phyloP scores from a whole-genome alignment of 2,888 invertebrate genomes.

The Agrilus cyanescens region DNA sequence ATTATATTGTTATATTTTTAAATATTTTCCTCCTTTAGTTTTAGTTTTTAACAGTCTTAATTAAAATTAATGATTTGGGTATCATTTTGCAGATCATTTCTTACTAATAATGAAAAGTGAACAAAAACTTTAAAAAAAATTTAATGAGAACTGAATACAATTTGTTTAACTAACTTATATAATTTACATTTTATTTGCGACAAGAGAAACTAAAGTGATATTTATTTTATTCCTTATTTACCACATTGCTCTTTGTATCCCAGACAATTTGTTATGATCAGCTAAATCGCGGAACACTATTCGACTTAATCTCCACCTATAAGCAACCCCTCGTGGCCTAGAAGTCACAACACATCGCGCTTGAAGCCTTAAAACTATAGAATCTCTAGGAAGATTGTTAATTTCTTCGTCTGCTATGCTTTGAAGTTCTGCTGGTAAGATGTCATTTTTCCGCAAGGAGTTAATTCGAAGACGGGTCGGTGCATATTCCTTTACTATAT shows the following conservation, averaged over 20 bases:
- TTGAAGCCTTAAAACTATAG: conserved; percentile 50
- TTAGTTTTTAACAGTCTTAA: too few relatives aligned
- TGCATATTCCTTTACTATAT: conserved; percentile 60
- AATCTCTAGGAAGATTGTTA: conserved; percentile 61
- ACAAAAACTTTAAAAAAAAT: too few relatives aligned
- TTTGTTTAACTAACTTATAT: too few relatives aligned
- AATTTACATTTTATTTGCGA: too few relatives aligned
- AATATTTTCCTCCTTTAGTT: too few relatives aligned
- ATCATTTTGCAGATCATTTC: too few relatives aligned
- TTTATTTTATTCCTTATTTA: conserved; percentile 27
- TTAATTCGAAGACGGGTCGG: conserved; percentile 69
- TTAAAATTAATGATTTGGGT: too few relatives aligned
- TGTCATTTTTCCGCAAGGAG: conserved; percentile 70
- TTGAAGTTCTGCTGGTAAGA: conserved; percentile 71
- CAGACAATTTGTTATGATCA: conserved; percentile 86
- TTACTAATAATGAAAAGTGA: too few relatives aligned
- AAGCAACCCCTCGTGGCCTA: conserved; percentile 67
- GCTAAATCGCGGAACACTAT: conserved; percentile 84
- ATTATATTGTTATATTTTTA: too few relatives aligned
- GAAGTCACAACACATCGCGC: conserved; percentile 84
- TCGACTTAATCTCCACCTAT: conserved; percentile 77
- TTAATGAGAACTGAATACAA: too few relatives aligned
- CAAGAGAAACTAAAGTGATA: too few relatives aligned
- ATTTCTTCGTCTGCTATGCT: conserved; percentile 69
- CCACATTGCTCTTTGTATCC: conserved; percentile 93